Evolutionary conservation across 2,797 vertebrate species (phyloP), one percentile per base, ranked within the genome.

Genomic region (Steatocranus sp.): DNA sequence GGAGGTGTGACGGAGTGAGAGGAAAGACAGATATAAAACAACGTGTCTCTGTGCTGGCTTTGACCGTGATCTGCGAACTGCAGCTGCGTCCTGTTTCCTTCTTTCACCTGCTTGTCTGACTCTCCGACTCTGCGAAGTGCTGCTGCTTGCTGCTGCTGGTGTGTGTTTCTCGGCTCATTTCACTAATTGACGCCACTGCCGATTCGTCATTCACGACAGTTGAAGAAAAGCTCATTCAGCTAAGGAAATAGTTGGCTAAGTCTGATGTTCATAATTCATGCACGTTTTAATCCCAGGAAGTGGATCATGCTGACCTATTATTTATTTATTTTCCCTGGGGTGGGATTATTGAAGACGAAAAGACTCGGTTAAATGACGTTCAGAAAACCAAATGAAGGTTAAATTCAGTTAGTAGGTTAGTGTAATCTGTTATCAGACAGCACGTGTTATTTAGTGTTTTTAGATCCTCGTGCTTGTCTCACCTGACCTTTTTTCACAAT

Each of bases 11-110:
- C 88, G 83, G 83, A 87, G 82, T 4, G 75, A 48, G 75, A 83
- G 84, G 89, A 83, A 70, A 68, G 53, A 68, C 9, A 10, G 12
- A 15, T 20, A 38, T 49, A 7, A 75, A 78, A 86, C 25, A 79
- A 41, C 81, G 53, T 8, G 81, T 32, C 14, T 77, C 18, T 11
- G 76, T 4, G 30, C 56, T 8, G 61, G 75, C 30, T 79, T 56
- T 63, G 88, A 25, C 78, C 80, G 80, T 83, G 86, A 90, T 84
- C 85, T 81, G 86, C 46, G 32, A 27, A 80, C 80, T 8, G 93
- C 93, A 94, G 94, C 93, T 93, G 93, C 88, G 92, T 95, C 92
- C 94, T 70, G 95, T 94, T 94, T 92, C 88, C 92, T 79, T n/a
- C 78, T 75, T 34, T 7, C 5, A 78, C 73, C 84, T 76, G 86